Conservation (phyloP, 2,888 invertebrate genomes). For the Hipparchia semele region DNA sequence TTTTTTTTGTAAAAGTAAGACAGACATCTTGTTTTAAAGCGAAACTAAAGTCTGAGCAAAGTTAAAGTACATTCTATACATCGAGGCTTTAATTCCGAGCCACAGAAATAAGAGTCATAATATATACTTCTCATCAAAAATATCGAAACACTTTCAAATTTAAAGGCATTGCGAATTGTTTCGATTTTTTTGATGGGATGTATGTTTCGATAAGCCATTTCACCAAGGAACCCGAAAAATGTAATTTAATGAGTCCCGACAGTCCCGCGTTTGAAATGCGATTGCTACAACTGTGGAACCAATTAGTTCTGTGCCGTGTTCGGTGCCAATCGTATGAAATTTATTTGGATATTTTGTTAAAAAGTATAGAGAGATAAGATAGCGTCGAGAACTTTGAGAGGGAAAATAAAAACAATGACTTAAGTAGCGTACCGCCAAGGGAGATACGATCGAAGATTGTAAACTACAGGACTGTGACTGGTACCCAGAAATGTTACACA, state of each 20-base stretch:
- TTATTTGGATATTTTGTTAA: constrained; percentile 24
- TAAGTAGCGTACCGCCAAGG: constrained; percentile 4
- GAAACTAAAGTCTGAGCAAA: too few species aligned
- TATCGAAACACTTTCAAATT: too few species aligned
- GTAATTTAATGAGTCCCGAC: constrained; percentile 61
- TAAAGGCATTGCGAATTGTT: too few species aligned
- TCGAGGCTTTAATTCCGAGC: too few species aligned
- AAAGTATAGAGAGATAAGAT: constrained; percentile 18
- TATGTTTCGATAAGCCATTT: background rate
- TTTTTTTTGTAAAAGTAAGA: too few species aligned
- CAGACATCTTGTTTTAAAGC: background rate
- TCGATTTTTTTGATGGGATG: too few species aligned
- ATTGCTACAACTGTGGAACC: constrained; percentile 42
- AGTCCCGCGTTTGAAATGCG: constrained; percentile 45
- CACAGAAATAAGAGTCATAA: too few species aligned
- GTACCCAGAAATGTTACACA: too few species aligned
- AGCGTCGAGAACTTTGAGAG: background rate
- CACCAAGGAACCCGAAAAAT: constrained; percentile 48
- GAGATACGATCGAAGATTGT: background rate
- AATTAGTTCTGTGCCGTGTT: constrained; percentile 39
- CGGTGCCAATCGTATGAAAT: constrained; percentile 27
- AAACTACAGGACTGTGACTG: too few species aligned
- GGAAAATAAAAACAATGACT: background rate
- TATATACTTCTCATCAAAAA: too few species aligned
- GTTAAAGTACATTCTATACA: too few species aligned